Evolutionary conservation across 2,113 vertebrate genomes (phyloP).

Genomic region (Paradoxurus hermaphroditus): DNA sequence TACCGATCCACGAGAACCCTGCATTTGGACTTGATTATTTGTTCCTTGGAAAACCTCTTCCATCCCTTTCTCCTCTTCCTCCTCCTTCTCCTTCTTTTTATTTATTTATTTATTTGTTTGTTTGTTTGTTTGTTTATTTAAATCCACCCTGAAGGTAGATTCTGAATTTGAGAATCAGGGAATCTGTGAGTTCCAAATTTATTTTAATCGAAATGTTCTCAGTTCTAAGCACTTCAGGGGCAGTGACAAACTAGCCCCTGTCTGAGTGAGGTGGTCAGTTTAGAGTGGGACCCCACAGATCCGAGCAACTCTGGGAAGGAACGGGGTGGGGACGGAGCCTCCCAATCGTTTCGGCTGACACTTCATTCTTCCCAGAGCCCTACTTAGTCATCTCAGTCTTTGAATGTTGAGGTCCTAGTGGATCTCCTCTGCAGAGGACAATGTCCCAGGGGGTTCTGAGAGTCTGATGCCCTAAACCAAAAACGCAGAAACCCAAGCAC

Average conservation of each 20-base stretch:
- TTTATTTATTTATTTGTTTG: no score
- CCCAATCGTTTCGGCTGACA: neutral
- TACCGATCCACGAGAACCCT: neutral
- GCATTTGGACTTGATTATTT: slow-evolving; percentile 33
- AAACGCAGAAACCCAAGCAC: slow-evolving; percentile 21
- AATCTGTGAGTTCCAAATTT: neutral
- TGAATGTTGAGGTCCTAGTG: neutral
- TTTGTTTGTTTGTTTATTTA: no score
- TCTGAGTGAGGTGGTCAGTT: neutral
- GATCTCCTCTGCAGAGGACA: neutral
- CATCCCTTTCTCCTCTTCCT: neutral
- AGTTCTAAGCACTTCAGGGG: neutral
- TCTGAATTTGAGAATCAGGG: neutral
- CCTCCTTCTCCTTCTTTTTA: no score
- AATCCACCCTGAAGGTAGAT: neutral
- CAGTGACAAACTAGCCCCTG: neutral
- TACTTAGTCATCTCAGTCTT: neutral
- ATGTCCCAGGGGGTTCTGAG: slow-evolving; percentile 1
- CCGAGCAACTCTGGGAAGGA: neutral
- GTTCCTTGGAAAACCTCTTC: neutral
- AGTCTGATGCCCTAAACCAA: neutral
- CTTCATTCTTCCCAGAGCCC: neutral
- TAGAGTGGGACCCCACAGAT: neutral
- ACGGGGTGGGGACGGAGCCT: neutral
- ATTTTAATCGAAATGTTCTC: slow-evolving; percentile 33